Conservation (phyloP, 35 echinoderm and acorn worm genomes). For the Hemicentrotus pulcherrimus region DNA sequence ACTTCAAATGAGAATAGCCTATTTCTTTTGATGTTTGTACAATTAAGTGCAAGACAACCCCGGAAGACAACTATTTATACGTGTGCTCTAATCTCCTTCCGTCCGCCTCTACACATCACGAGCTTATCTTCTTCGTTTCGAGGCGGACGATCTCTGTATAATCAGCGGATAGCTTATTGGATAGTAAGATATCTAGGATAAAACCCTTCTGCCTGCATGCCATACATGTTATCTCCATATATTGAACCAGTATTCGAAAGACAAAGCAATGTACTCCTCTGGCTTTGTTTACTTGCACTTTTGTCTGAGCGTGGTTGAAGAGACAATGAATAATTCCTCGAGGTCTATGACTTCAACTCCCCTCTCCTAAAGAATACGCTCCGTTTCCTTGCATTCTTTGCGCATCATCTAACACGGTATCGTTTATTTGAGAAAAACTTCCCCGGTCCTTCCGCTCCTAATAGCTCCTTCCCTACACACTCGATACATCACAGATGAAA, state of each 20-base stretch:
- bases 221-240: neutral
- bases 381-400: neutral
- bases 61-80: neutral
- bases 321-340: neutral
- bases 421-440: neutral
- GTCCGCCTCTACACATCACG: neutral
- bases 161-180: neutral
- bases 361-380: neutral
- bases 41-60: neutral
- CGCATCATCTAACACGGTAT: neutral
- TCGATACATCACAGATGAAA: neutral
- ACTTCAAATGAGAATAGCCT: neutral
- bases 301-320: neutral
- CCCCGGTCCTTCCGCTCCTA: neutral
- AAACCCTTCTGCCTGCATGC: neutral
- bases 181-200: neutral
- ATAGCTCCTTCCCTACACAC: neutral
- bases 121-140: neutral
- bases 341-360: neutral
- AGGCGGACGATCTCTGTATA: neutral
- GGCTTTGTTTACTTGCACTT: conserved; percentile 1
- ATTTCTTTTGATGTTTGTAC: neutral
- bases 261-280: neutral
- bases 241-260: neutral
- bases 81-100: neutral